Base-by-base conservation (phyloP, 2,113 vertebrate species). In the Piprites chloris region DNA sequence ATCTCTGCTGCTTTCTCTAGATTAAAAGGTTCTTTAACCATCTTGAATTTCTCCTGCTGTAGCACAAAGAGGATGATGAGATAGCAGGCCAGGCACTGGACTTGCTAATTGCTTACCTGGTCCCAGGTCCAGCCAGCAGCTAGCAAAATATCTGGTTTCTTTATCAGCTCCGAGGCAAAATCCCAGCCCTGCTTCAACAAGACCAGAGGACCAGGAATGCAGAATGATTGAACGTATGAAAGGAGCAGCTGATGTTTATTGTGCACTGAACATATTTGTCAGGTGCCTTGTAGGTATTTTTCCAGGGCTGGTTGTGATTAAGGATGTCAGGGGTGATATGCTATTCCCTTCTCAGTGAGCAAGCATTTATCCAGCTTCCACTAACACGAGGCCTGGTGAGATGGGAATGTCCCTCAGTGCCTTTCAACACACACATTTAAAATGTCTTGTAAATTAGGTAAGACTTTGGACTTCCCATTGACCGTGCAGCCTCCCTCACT, bases 321-420 rank as follows among this genome's bases (percentile, higher is more conserved):
- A 85, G 71, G 81, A 85, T 3, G 5, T 93, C 49, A 85, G 62
- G 63, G 33, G 42, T 86, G 86, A 87, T 35, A 4, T 0, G 26
- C 32, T 85, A 26, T 78, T 95, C 83, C 73, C 61, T 66, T 37
- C 75, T 71, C 56, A 32, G 50, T 14, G 35, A 92, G 41, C 0
- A 1, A 81, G 53, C 65, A 13, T 82, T 89, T 87, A 94, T 53
- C 65, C 0, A 0, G 9, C 69, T 72, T 78, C 89, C 84, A 61
- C 93, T 86, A 89, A 78, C 89, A 89, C 1, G 1, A 49, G 35
- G 39, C 39, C 56, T 90, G 86, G 81, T 46, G 22, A 93, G 61
- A 80, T 37, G 41, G 65, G 56, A 75, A 79, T 12, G 41, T 96
- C 91, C 87, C 93, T 89, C 53, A 56, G 87, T 85, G 94, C 89